These are phyloP conservation scores for Hylyphantes graminicola DNA, from an alignment of 1,140 invertebrate species.

Conservation along the genomic window DNA sequence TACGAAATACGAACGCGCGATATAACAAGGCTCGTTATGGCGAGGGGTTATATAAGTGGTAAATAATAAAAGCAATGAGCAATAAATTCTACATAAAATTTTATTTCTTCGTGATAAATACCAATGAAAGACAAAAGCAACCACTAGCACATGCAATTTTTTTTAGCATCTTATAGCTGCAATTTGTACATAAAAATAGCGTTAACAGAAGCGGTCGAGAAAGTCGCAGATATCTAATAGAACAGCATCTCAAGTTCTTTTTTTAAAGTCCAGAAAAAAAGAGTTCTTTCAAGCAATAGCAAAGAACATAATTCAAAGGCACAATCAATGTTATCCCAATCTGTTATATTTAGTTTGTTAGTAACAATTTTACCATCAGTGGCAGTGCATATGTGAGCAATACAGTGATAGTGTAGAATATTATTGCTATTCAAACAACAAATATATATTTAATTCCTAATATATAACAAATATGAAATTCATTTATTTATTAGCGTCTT, in stretches of 20 bases:
- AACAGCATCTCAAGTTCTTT: not conserved
- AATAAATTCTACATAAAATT: no score
- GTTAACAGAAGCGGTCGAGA: conserved; percentile 14
- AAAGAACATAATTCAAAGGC: conserved; percentile 1
- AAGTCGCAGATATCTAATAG: not conserved
- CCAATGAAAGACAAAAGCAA: not conserved
- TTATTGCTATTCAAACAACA: not conserved
- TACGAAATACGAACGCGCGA: no score
- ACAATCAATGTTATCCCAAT: not conserved
- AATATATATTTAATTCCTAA: not conserved
- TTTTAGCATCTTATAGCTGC: not conserved
- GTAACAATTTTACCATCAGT: not conserved
- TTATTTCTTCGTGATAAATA: no score
- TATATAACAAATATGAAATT: not conserved
- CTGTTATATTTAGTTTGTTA: not conserved
- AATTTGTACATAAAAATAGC: not conserved
- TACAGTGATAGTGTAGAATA: not conserved
- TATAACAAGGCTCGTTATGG: no score
- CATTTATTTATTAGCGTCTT: no score
- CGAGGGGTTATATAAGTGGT: no score
- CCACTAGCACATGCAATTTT: conserved; percentile 26
- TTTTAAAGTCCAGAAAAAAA: not conserved
- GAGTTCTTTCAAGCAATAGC: conserved; percentile 17
- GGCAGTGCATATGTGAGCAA: not conserved
- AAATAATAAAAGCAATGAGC: no score